These are phyloP conservation scores for Lycocerus yunnanus DNA, from an alignment of 2,888 invertebrate genomes.

Conservation along the genomic window DNA sequence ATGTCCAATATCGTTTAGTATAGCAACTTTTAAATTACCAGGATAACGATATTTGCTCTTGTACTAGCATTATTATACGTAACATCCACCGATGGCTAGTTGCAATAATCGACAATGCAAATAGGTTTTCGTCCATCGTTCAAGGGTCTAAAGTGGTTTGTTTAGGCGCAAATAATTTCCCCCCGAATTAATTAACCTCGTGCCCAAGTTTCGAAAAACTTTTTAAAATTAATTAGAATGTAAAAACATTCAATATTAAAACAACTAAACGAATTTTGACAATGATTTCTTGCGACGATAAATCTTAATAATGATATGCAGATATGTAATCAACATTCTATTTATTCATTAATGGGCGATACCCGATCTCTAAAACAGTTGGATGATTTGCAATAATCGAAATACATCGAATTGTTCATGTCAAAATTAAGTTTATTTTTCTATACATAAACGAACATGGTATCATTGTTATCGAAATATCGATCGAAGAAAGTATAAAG, in stretches of 20 bases:
- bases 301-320: background rate
- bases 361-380: background rate
- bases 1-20: background rate
- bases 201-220: background rate
- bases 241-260: background rate
- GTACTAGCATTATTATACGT: background rate
- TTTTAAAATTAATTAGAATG: background rate
- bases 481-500: slow-evolving; percentile 15
- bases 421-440: background rate
- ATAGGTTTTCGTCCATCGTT: no score
- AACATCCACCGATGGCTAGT: background rate
- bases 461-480: slow-evolving; percentile 2
- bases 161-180: no score
- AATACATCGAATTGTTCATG: background rate
- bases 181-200: background rate
- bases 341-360: background rate
- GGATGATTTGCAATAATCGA: slow-evolving; percentile 3
- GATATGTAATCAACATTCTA: background rate
- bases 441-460: background rate
- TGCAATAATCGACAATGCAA: background rate
- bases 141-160: no score
- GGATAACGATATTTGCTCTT: background rate
- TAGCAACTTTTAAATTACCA: background rate
- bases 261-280: background rate
- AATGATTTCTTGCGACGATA: background rate